Percentiles rank a stretch among this genome's conserved stretches.
These are phyloP conservation scores for Microplitis deprimator DNA, from an alignment of 2,888 invertebrate species.

Conservation along the genomic window DNA sequence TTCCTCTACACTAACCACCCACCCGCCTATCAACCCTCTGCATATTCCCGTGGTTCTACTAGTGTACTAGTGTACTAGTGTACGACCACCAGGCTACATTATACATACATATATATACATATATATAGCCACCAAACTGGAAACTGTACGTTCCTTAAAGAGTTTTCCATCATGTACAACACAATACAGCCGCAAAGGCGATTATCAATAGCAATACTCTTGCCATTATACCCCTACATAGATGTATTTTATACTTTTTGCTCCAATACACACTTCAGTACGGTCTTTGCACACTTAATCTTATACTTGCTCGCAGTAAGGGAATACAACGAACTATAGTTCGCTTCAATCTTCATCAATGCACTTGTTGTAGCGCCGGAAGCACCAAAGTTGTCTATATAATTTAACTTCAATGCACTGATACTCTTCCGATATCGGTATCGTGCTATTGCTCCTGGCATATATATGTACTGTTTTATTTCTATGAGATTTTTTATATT, in stretches of 20 bases:
- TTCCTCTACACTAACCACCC: conserved; percentile 38
- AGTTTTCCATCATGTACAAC: conserved; percentile 45
- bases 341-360: no score
- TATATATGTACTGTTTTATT: background rate
- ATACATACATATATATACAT: conserved; percentile 8
- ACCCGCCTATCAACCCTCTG: conserved; percentile 22
- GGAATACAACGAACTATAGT: no score
- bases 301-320: background rate
- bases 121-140: background rate
- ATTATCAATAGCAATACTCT: conserved; percentile 48
- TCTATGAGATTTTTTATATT: background rate
- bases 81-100: background rate
- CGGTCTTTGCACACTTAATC: background rate
- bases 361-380: no score
- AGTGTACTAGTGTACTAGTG: conserved; percentile 6
- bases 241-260: background rate
- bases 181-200: conserved; percentile 44
- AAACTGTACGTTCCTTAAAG: conserved; percentile 19
- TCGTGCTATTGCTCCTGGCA: background rate
- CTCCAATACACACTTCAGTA: background rate
- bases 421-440: conserved; percentile 11
- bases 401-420: no score
- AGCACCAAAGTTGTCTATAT: no score
- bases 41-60: conserved; percentile 29
- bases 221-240: background rate